phyloP scores from a whole-genome alignment of 2,797 vertebrate species.

The Gymnothorax javanicus region DNA sequence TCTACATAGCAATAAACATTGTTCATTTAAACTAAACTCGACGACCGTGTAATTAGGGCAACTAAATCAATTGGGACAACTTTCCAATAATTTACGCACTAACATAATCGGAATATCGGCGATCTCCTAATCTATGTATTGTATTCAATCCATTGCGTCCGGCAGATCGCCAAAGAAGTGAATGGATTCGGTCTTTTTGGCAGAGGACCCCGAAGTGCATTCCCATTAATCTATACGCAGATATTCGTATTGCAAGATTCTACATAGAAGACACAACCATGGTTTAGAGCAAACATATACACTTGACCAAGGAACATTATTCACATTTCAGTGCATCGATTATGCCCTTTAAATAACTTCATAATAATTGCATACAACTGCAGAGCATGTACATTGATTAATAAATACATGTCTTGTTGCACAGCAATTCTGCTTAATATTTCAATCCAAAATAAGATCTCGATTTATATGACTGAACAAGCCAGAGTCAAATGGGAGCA shows the following conservation, averaged over 20 bases:
- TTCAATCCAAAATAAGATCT: neutral
- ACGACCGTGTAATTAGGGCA: neutral
- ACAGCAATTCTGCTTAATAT: neutral
- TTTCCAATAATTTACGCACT: neutral
- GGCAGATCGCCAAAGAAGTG: neutral
- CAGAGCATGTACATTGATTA: neutral
- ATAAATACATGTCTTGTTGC: neutral
- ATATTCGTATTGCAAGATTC: neutral
- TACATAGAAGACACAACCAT: neutral
- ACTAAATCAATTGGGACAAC: neutral
- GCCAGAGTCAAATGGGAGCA: neutral
- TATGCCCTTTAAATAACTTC: neutral
- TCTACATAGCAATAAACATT: conserved; percentile 14
- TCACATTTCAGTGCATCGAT: neutral
- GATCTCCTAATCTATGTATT: neutral
- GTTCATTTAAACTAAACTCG: neutral
- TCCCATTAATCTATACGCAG: neutral
- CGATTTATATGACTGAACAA: neutral
- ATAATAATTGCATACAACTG: neutral
- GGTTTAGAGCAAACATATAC: neutral
- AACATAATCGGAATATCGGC: neutral
- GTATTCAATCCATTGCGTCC: neutral
- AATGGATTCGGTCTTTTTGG: neutral
- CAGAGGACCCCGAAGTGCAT: neutral
- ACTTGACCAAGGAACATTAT: neutral